A percentile compares a stretch with the other conserved stretches of the same genome.
Evolutionary conservation across 64 coral and sea anemone species (phyloP).

Genomic region (Montipora sp.): DNA sequence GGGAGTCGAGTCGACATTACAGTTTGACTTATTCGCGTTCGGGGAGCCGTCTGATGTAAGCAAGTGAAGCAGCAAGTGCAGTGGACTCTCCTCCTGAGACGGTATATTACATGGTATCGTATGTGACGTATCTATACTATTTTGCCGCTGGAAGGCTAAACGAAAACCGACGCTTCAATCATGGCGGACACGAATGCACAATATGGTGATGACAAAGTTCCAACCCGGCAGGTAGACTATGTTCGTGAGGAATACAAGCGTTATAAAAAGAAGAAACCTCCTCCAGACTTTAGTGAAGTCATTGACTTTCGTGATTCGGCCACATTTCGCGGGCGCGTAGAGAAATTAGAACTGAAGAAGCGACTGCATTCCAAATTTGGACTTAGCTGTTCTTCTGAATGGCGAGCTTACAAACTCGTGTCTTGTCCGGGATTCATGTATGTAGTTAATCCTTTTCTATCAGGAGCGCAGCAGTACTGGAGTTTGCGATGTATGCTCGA

Average conservation of each 20-base stretch:
- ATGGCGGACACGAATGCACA: constrained; percentile 41
- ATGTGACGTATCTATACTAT: not conserved
- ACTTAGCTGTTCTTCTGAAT: constrained; percentile 67
- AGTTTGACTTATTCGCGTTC: no score
- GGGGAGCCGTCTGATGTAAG: no score
- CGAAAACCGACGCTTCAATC: not conserved
- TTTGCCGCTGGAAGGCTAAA: not conserved
- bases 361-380: constrained; percentile 69
- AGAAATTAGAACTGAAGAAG: constrained; percentile 39
- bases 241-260: constrained; percentile 95
- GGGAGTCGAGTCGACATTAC: no score
- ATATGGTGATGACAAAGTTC: not conserved
- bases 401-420: constrained; percentile 69
- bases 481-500: constrained; percentile 84
- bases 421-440: constrained; percentile 88
- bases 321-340: constrained; percentile 69
- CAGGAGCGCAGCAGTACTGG: constrained; percentile 89
- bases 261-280: constrained; percentile 90
- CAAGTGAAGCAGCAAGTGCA: no score
- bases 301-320: constrained; percentile 86
- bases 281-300: constrained; percentile 92
- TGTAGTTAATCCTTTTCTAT: constrained; percentile 86
- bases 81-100: no score
- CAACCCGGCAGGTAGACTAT: constrained; percentile 25
- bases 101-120: no score